Conservation (phyloP, 2,888 invertebrate genomes). For the Eupithecia subumbrata region DNA sequence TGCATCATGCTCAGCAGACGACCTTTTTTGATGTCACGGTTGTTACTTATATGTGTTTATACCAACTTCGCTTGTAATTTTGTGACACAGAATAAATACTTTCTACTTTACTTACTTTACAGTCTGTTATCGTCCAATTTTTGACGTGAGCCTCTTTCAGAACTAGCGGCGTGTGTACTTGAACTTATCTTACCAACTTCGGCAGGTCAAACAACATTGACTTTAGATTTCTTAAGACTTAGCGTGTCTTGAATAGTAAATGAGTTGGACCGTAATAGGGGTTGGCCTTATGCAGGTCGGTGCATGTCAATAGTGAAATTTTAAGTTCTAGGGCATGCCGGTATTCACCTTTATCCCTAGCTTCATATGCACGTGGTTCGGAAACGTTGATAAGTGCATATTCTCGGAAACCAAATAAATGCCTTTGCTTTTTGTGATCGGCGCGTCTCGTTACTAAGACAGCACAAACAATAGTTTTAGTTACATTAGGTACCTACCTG, state of each 20-base stretch:
- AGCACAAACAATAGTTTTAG: too few species aligned
- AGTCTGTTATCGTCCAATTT: neutral
- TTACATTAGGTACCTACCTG: too few species aligned
- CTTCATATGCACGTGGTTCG: neutral
- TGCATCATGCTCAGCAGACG: too few species aligned
- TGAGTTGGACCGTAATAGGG: neutral
- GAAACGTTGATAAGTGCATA: neutral
- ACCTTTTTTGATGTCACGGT: too few species aligned
- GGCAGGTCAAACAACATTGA: neutral
- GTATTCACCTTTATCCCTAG: neutral
- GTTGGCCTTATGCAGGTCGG: neutral
- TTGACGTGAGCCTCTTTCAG: neutral
- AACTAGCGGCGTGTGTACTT: neutral
- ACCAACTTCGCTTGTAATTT: too few species aligned
- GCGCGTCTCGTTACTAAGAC: too few species aligned
- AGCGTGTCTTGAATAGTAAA: neutral
- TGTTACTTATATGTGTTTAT: too few species aligned
- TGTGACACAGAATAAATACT: too few species aligned
- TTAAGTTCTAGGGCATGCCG: neutral
- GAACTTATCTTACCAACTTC: neutral
- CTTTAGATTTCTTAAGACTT: neutral
- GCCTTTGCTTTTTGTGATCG: too few species aligned
- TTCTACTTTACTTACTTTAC: too few species aligned
- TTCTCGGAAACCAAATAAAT: too few species aligned
- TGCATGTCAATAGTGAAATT: neutral